Evolutionary conservation across 2,797 vertebrate genomes (phyloP).

Genomic region (Anomalospiza imberbis): DNA sequence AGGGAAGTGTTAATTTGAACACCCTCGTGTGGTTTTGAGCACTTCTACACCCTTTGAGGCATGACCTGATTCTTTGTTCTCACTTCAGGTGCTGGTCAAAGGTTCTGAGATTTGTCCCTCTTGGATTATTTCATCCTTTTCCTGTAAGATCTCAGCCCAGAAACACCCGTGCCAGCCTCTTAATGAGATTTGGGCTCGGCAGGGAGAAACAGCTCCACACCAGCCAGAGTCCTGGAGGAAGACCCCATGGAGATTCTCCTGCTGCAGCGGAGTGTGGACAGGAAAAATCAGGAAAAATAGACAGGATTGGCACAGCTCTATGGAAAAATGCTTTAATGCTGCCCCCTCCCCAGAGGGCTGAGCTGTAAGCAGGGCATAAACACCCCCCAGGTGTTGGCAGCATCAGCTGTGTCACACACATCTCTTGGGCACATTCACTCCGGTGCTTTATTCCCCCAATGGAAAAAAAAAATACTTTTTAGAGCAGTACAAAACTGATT

Average conservation of each 20-base stretch:
- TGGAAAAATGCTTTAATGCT: not conserved
- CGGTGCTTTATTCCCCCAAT: accelerated
- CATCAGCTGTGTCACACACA: not conserved
- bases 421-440: not conserved
- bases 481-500: not conserved
- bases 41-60: not conserved
- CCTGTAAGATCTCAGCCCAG: not conserved
- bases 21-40: not conserved
- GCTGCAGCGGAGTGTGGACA: conserved; percentile 61
- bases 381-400: not conserved
- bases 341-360: not conserved
- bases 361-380: not conserved
- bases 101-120: not conserved
- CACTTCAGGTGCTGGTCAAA: not conserved
- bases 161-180: not conserved
- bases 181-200: not conserved
- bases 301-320: not conserved
- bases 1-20: not conserved
- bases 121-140: not conserved
- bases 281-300: not conserved
- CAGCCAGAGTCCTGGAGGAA: not conserved
- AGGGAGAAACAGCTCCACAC: not conserved
- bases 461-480: not conserved
- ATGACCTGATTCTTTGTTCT: not conserved
- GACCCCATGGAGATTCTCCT: not conserved